These are phyloP conservation scores for Octonoba sinensis DNA, from an alignment of 2,888 invertebrate genomes.

Conservation along the genomic window DNA sequence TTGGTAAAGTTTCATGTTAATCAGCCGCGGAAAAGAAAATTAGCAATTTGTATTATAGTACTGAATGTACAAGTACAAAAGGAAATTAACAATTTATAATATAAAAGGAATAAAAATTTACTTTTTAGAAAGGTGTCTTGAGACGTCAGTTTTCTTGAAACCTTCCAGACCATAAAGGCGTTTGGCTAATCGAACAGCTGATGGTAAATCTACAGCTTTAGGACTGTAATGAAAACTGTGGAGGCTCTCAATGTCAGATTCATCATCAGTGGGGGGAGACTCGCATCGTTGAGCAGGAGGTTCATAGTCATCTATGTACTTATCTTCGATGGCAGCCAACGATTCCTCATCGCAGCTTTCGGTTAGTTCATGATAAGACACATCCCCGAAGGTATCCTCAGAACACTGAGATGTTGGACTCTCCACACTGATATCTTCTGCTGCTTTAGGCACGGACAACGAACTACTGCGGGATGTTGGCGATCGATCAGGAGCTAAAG, in stretches of 20 bases:
- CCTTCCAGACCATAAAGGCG: slow-evolving; percentile 94
- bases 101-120: slow-evolving; percentile 73
- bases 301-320: slow-evolving; percentile 8
- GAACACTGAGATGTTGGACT: slow-evolving; percentile 60
- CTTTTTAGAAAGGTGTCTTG: slow-evolving; percentile 97
- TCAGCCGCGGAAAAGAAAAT: too few species aligned
- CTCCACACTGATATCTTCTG: slow-evolving; percentile 36
- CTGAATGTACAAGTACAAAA: too few species aligned
- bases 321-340: slow-evolving; percentile 26
- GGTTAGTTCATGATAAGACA: slow-evolving; percentile 59
- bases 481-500: slow-evolving; percentile 32
- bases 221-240: slow-evolving; percentile 94
- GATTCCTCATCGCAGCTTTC: slow-evolving; percentile 62
- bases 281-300: slow-evolving; percentile 66
- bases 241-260: slow-evolving; percentile 88
- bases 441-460: slow-evolving; percentile 47
- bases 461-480: slow-evolving; percentile 48
- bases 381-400: slow-evolving; percentile 58
- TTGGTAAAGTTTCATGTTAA: too few species aligned
- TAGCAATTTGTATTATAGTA: too few species aligned
- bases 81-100: not conserved
- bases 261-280: slow-evolving; percentile 76
- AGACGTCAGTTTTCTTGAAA: slow-evolving; percentile 96
- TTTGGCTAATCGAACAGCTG: slow-evolving; percentile 94
- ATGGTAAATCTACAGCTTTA: slow-evolving; percentile 92